Base-by-base conservation (phyloP, 2,113 vertebrate species). In the Rhineura floridana region DNA sequence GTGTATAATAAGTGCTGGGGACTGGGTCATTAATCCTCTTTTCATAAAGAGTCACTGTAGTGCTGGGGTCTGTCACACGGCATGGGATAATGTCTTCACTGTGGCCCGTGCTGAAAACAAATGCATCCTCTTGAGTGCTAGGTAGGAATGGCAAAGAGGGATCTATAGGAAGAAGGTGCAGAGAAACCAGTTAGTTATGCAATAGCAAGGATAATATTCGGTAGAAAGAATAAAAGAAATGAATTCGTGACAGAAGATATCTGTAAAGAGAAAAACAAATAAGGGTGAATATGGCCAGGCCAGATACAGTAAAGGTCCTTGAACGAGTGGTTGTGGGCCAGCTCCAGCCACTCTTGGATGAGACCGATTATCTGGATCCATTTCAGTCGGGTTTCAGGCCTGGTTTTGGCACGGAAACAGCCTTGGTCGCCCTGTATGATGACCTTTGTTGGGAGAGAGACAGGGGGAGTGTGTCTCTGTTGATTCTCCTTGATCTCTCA, bases 21-120 rank as follows among this genome's bases (percentile, higher is more conserved):
- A 98, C 90, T 0, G 95, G 95, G 13, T 90, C 91, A 9, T 97
- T 96, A 7, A 91, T 96, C 85, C 97, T 97, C 90, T 89, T 97
- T 91, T 99, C 98, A 1, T 98, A 96, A 70, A 99, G 96, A 1
- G 97, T 98, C 85, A 99, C 98, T 1, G 91, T 97, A 88, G 98
- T 97, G 13, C 94, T 93, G 0, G 99, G 99, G 90, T 99, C 95
- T 10, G 98, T 99, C 92, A 99, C 98, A 4, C 98, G 95, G 52
- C 99, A 99, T 0, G 99, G 98, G 86, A 99, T 96, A 82, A 95
- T 96, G n/a, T 93, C 96, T 88, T 98, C 97, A 1, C 95, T 95
- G 13, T 96, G 95, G 87, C 96, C 97, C 65, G 96, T 98, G 44
- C 97, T 97, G 83, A 99, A 98, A 95, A 99, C 96, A 87, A 97